phyloP scores from a whole-genome alignment of 2,797 vertebrate genomes.

The Labeo calbasu region DNA sequence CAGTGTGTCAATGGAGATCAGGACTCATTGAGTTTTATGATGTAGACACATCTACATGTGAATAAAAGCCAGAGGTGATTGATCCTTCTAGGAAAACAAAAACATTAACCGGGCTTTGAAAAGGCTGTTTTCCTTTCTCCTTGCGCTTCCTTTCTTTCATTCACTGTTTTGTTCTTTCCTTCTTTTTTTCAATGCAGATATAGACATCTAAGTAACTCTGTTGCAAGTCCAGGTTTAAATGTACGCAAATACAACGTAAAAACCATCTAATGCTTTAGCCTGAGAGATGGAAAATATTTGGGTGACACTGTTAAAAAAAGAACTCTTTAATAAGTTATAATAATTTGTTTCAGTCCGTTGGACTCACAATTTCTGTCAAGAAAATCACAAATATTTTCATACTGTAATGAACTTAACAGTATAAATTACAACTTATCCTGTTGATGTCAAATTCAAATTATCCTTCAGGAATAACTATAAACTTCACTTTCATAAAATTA shows the following conservation, averaged over 20 bases:
- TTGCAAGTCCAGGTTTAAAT: constrained; percentile 35
- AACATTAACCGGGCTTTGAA: constrained; percentile 46
- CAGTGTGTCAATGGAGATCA: constrained; percentile 58
- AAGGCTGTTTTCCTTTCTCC: constrained; percentile 49
- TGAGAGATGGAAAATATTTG: neutral
- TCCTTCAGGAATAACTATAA: neutral
- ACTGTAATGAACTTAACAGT: neutral
- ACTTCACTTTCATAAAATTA: neutral
- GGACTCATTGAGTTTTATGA: constrained; percentile 61
- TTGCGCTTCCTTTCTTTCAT: constrained; percentile 40
- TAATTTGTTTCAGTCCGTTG: neutral
- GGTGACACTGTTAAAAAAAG: neutral
- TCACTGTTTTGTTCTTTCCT: constrained; percentile 41
- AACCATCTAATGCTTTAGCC: neutral
- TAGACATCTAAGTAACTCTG: constrained; percentile 37
- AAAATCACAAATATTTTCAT: neutral
- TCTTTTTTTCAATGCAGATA: constrained; percentile 25
- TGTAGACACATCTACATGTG: constrained; percentile 58
- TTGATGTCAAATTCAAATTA: neutral
- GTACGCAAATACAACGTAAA: neutral
- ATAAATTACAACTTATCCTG: neutral
- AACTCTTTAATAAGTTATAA: neutral
- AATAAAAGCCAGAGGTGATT: constrained; percentile 58
- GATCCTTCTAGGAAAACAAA: constrained; percentile 55
- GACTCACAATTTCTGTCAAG: neutral